A percentile compares a stretch with the other conserved stretches of the same genome.
These are phyloP conservation scores for Arctocebus calabarensis DNA, from an alignment of 2,797 vertebrate species.

Conservation along the genomic window DNA sequence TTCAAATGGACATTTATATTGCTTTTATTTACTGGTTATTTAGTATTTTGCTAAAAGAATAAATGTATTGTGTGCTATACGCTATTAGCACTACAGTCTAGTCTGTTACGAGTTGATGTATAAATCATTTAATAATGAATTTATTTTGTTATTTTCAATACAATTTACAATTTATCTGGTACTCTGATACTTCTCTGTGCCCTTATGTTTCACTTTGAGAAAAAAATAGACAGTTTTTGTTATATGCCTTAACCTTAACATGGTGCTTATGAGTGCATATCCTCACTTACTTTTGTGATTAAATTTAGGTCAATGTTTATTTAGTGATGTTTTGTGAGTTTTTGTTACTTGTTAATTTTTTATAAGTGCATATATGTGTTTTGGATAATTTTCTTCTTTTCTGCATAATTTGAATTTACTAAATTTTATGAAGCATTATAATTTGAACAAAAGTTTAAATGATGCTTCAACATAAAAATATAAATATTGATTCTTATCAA, in stretches of 20 bases:
- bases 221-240: not conserved
- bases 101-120: not conserved
- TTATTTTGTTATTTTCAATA: not conserved
- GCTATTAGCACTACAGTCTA: fast-evolving
- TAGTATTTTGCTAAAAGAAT: not conserved
- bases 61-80: fast-evolving
- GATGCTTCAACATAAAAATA: not conserved
- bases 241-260: not conserved
- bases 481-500: no score
- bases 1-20: not conserved
- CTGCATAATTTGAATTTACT: not conserved
- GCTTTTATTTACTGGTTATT: not conserved
- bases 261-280: not conserved
- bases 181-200: not conserved
- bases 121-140: not conserved
- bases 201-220: not conserved
- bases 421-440: not conserved
- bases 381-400: not conserved
- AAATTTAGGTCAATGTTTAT: not conserved
- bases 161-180: not conserved
- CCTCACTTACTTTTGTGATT: not conserved
- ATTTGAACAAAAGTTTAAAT: not conserved
- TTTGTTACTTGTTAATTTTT: not conserved
- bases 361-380: not conserved
- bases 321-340: not conserved